Evolutionary conservation across 2,113 vertebrate genomes (phyloP).

Genomic region (Oostethus manadensis): DNA sequence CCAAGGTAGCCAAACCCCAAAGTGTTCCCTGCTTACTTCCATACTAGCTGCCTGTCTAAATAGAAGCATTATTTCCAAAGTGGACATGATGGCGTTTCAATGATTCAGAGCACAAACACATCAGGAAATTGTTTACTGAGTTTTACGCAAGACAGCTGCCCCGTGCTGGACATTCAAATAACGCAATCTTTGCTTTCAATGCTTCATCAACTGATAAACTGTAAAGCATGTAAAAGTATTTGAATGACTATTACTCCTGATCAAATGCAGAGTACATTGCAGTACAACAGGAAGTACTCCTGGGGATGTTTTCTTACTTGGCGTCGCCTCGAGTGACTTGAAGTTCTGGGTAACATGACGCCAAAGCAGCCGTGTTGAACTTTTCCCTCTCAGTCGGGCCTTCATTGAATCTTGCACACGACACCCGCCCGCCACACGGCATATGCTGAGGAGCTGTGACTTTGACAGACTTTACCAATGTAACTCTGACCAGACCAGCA

Average conservation of each 20-base stretch:
- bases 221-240: too few relatives aligned
- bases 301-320: background rate
- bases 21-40: background rate
- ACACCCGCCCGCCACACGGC: too few relatives aligned
- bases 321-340: conserved; percentile 7
- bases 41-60: background rate
- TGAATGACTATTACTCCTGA: too few relatives aligned
- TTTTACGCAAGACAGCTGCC: background rate
- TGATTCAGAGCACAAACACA: background rate
- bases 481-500: too few relatives aligned
- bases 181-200: too few relatives aligned
- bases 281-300: too few relatives aligned
- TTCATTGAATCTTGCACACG: conserved; percentile 12
- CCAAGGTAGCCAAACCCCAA: background rate
- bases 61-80: background rate
- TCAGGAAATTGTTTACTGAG: background rate
- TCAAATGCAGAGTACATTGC: too few relatives aligned
- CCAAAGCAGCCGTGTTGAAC: conserved; percentile 34
- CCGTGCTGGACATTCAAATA: background rate
- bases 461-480: too few relatives aligned
- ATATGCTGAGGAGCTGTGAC: too few relatives aligned
- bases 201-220: too few relatives aligned
- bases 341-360: conserved; percentile 27
- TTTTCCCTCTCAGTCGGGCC: conserved; percentile 29
- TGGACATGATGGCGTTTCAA: background rate